Evolutionary conservation across 1,140 invertebrate genomes (phyloP).

Genomic region (Drosophila jambulina): DNA sequence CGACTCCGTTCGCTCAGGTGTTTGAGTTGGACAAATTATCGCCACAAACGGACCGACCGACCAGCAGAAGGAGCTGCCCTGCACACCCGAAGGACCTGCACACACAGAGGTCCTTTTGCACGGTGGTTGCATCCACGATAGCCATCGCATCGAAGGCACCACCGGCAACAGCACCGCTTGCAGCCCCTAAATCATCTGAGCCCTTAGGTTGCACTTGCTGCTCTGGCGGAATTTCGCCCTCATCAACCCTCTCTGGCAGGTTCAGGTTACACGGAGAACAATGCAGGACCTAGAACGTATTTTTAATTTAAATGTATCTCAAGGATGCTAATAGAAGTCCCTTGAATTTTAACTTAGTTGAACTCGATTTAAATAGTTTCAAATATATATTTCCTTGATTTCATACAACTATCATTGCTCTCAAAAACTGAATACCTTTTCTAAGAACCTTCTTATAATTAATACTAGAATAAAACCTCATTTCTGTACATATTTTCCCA

Average conservation of each 20-base stretch:
- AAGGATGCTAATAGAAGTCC: not conserved
- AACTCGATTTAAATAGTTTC: not conserved
- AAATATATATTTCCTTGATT: not conserved
- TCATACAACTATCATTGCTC: not conserved
- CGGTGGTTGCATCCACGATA: conserved; percentile 74
- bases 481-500: not conserved
- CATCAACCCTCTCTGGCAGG: conserved; percentile 15
- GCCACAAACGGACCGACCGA: conserved; percentile 21
- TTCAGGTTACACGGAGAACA: conserved; percentile 12
- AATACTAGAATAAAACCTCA: too few relatives aligned
- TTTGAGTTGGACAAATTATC: conserved; percentile 45
- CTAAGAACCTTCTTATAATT: not conserved
- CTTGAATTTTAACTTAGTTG: not conserved
- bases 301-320: not conserved
- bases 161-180: conserved; percentile 22
- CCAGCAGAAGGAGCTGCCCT: conserved; percentile 17
- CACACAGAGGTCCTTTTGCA: conserved; percentile 54
- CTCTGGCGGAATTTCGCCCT: conserved; percentile 42
- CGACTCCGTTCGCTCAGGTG: conserved; percentile 28
- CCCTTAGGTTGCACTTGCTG: conserved; percentile 44
- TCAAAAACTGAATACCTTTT: too few relatives aligned
- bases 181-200: conserved; percentile 27
- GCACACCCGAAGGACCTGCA: conserved; percentile 7
- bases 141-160: conserved; percentile 39
- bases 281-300: not conserved